These are phyloP conservation scores for Allygus modestus DNA, from an alignment of 2,888 invertebrate species.

Conservation along the genomic window DNA sequence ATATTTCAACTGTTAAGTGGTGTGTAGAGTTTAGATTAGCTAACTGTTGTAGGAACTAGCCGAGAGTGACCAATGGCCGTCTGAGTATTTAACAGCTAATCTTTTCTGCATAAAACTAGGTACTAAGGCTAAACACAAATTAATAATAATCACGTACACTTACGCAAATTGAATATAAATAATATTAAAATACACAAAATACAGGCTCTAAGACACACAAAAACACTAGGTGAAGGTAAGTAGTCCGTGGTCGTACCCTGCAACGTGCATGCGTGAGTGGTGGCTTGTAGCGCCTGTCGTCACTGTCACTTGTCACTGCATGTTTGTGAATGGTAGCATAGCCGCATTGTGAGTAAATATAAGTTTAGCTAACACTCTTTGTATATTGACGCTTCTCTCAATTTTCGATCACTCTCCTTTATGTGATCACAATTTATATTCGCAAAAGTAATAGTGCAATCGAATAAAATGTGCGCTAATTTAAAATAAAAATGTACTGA, in stretches of 20 bases:
- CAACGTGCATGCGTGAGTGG: not conserved
- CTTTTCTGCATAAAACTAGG: not conserved
- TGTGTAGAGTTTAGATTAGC: too few relatives aligned
- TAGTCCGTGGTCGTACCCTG: not conserved
- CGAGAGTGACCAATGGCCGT: not conserved
- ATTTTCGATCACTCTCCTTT: conserved; percentile 36
- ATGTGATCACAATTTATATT: conserved; percentile 53
- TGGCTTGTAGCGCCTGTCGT: not conserved
- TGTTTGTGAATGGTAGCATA: conserved; percentile 25
- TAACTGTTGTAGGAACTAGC: not conserved
- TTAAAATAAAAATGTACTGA: not conserved
- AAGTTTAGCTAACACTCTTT: conserved; percentile 47
- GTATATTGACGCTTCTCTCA: conserved; percentile 48
- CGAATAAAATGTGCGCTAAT: not conserved
- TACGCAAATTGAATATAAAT: not conserved
- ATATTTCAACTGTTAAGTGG: too few relatives aligned
- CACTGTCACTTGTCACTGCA: not conserved
- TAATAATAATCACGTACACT: not conserved
- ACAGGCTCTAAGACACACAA: not conserved
- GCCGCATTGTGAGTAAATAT: conserved; percentile 37
- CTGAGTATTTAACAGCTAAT: not conserved
- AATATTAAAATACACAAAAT: not conserved
- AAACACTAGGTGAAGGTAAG: conserved; percentile 22
- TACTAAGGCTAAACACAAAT: not conserved
- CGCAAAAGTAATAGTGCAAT: not conserved